Evolutionary conservation across 2,888 invertebrate species (phyloP), one percentile per base, ranked within the genome.

Genomic region (Aquatica leii): DNA sequence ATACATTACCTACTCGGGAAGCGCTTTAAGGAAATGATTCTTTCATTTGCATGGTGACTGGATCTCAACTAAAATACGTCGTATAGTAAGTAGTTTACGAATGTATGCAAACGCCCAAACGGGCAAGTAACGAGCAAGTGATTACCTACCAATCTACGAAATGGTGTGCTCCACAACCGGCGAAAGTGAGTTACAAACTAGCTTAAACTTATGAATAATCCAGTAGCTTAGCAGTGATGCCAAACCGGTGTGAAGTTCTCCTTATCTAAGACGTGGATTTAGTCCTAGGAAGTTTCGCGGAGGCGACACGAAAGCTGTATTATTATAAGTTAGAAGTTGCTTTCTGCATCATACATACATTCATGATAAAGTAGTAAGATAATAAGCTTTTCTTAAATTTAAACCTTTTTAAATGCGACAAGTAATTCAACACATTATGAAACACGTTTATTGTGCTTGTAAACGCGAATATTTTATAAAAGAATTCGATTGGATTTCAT

Each of bases 191-290:
- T 78, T 78, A 75, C 77, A 75, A 78, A 79, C 77, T 77, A 74
- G 77, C 78, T 78, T 74, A 77, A 78, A 80, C 78, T 80, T 77
- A 80, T 80, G 79, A 80, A 79, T 80, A 80, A 80, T 80, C 80
- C 78, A 76, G 75, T 69, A 76, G 80, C 79, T 80, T 78, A 79
- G 76, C 77, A 75, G 71, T 74, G 77, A 77, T 71, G 76, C 77
- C 77, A 74, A 76, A 77, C 78, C 77, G 78, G 78, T 78, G 79
- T 78, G 76, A 75, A 80, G 77, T 78, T 77, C 73, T 74, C 76
- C 76, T 79, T 80, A 80, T 80, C 78, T 79, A 76, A 79, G 79
- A 74, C 78, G 71, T 66, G 77, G 78, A 80, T 80, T 80, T 78
- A 77, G 77, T 73, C 76, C 73, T 69, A 73, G 72, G 72, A 77